A percentile compares a stretch with the other conserved stretches of the same genome.
These are phyloP conservation scores for Grus americana DNA, from an alignment of 2,113 vertebrate species.

Conservation along the genomic window DNA sequence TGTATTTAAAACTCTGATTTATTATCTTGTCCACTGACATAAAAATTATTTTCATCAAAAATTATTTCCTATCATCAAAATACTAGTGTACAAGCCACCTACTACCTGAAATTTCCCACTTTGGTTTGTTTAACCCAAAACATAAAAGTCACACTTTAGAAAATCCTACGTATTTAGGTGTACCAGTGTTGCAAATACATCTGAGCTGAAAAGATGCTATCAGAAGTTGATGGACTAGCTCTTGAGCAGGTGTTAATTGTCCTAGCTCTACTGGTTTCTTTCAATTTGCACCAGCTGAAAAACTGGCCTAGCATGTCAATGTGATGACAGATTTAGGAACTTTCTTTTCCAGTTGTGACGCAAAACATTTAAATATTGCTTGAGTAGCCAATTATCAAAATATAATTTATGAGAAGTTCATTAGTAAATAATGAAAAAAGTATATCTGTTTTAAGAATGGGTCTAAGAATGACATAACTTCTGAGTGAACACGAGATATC, in stretches of 20 bases:
- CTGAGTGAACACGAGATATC: not conserved
- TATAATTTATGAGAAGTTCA: not conserved
- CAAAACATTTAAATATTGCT: not conserved
- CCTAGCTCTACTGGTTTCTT: conserved; percentile 20
- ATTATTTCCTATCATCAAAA: not conserved
- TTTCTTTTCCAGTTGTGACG: not conserved
- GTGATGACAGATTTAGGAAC: not conserved
- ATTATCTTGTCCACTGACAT: not conserved
- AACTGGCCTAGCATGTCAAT: not conserved
- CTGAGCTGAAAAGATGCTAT: not conserved
- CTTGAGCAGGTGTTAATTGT: conserved; percentile 40
- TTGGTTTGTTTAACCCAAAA: not conserved
- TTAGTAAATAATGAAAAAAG: not conserved
- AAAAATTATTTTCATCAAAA: not conserved
- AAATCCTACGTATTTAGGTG: not conserved
- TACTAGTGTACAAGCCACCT: not conserved
- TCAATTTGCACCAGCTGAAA: conserved; percentile 33
- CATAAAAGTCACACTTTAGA: not conserved
- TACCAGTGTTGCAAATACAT: not conserved
- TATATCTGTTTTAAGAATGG: not conserved
- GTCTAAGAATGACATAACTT: not conserved
- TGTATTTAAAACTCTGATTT: conserved; percentile 40
- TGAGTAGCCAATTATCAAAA: not conserved
- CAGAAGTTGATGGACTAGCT: not conserved
- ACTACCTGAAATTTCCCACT: not conserved